Base-by-base conservation (phyloP, 2,888 invertebrate species). In the Xestia rhomboidea region DNA sequence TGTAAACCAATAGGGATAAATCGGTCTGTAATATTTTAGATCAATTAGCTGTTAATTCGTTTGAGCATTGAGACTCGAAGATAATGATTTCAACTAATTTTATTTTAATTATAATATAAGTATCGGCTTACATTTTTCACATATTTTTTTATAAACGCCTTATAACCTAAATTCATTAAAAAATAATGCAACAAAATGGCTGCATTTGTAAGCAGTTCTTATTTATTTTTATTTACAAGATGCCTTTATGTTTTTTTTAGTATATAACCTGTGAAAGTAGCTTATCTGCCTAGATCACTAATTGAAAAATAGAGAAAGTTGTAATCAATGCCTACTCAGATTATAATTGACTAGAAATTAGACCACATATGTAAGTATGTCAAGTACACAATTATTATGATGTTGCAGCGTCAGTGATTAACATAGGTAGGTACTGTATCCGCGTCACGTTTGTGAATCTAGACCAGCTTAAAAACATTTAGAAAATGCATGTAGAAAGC, bases 361-460 rank as follows among this genome's bases (percentile, higher is more conserved):
- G 49, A 69, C 34, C 57, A 75, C 49, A 51, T 30, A 15, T 7
- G 64, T 44, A 68, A 68, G 81, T 66, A 30, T 76, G 79, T 81
- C 79, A 80, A 69, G 68, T 76, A 79, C 81, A 79, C 49, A 57
- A 21, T 76, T 74, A 68, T 67, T 73, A 81, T 66, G 76, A 73
- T 81, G 76, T 75, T 76, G 60, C 64, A 76, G 68, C 57, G 51
- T 64, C 79, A 68, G 51, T 13, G 27, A 76, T 76, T 60, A 76
- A 24, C 57, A 66, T 66, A n/a, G n/a, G n/a, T n/a, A n/a, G n/a
- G n/a, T n/a, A 38, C 27, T 64, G 44, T 57, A 44, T 68, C 57
- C 34, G 57, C 30, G 34, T 68, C 41, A 34, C 41, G 18, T 54
- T 51, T 24, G 13, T 51, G 24, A 27, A 60, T 60, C 66, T 69